Percentiles rank a stretch among this genome's conserved stretches.
Evolutionary conservation across 2,888 invertebrate species (phyloP).

Genomic region (Lypha dubia): DNA sequence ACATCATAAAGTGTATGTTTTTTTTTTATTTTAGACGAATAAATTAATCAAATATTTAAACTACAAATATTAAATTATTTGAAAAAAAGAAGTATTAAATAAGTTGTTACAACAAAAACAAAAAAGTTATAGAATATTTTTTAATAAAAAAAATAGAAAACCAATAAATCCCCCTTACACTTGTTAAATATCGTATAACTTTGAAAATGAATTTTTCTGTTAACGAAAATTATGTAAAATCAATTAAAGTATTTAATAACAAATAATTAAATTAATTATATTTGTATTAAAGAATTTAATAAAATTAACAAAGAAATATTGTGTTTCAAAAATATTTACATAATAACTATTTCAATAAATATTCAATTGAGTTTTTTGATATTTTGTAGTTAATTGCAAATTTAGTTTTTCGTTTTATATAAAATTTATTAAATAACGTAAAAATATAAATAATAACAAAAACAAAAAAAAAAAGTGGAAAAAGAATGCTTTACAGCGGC

Average conservation of each 20-base stretch:
- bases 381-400: constrained; percentile 59
- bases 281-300: constrained; percentile 35
- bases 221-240: constrained; percentile 32
- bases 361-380: constrained; percentile 33
- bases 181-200: constrained; percentile 59
- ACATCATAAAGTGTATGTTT: constrained; percentile 55
- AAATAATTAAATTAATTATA: constrained; percentile 9
- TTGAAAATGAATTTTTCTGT: constrained; percentile 18
- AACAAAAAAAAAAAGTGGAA: constrained; percentile 34
- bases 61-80: constrained; percentile 36
- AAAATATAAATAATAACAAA: constrained; percentile 49
- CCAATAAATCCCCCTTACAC: constrained; percentile 3
- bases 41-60: constrained; percentile 47
- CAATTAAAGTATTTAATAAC: constrained; percentile 16
- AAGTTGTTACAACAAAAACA: constrained; percentile 48
- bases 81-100: constrained; percentile 43
- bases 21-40: constrained; percentile 44
- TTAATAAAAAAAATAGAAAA: constrained; percentile 35
- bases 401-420: constrained; percentile 37
- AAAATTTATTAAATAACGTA: constrained; percentile 40
- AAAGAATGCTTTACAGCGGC: neutral
- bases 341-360: constrained; percentile 1
- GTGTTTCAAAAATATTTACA: constrained; percentile 38
- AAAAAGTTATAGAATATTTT: constrained; percentile 37
- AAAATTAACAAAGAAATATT: constrained; percentile 27